Base-by-base conservation (phyloP, 2,113 vertebrate species). In the Gallinago jamesoni region DNA sequence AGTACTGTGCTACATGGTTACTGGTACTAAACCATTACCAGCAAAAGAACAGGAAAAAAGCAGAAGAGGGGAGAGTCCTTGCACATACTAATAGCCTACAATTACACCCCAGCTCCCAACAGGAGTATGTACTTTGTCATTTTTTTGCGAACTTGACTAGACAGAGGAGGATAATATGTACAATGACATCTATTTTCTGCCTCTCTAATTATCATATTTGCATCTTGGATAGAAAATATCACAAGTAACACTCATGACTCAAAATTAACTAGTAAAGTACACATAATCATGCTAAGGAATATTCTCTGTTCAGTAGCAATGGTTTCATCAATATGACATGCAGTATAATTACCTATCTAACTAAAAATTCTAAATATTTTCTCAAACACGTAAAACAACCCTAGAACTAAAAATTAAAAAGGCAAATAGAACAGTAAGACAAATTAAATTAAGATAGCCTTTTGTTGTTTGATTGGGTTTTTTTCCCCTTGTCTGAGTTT, bases 21-120 rank as follows among this genome's bases (percentile, higher is more conserved):
- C 10, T 45, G 4, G 9, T 59, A 68, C 10, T 70, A 64, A 68
- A 50, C 48, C 17, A 5, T 59, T 39, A 35, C 3, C 22, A 66
- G 17, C 3, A 67, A 80, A 91, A 73, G 10, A 88, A 35, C 13
- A 48, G 15, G 4, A n/a, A 53, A 35, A 62, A 53, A 48, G 27
- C 5, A 72, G 21, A 25, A 75, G 6, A 57, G 5, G 1, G 6
- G 14, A 3, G 2, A 33, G 14, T 28, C 15, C 5, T 48, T 80
- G 18, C 4, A 31, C 6, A 16, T 19, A 17, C 13, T 4, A 83
- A 66, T 9, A 66, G 3, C 7, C 76, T 30, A 45, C 10, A 62
- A 16, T 3, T 59, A 53, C 2, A 68, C 10, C 6, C 3, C 9
- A 68, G 0, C 1, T 64, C 87, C 14, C 3, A 67, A 70, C 0